Percentiles rank a stretch among this genome's conserved stretches.
Evolutionary conservation across 1,140 invertebrate species (phyloP).

Genomic region (Hirudo medicinalis): DNA sequence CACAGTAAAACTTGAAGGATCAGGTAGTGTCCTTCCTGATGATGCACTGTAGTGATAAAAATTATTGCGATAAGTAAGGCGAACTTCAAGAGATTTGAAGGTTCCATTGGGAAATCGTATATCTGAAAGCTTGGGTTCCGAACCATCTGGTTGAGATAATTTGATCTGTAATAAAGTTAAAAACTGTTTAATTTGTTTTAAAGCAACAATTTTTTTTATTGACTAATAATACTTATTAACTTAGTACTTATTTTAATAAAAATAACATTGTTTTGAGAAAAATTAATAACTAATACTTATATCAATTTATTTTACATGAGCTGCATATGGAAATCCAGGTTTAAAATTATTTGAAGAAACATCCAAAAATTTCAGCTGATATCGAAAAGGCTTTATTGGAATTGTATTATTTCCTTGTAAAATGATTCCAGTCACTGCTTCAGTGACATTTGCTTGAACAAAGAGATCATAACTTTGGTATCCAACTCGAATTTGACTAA

Average conservation of each 20-base stretch:
- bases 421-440: slow-evolving; percentile 7
- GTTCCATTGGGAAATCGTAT: neutral
- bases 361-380: slow-evolving; percentile 4
- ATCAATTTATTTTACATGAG: slow-evolving; percentile 58
- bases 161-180: neutral
- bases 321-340: slow-evolving; percentile 66
- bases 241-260: no score
- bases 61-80: no score
- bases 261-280: no score
- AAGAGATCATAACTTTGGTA: neutral
- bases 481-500: neutral
- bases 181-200: no score
- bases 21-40: neutral
- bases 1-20: no score
- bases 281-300: no score
- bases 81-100: neutral
- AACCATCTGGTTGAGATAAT: slow-evolving; percentile 5
- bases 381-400: neutral
- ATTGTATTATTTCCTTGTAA: neutral
- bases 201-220: no score
- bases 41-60: no score
- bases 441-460: slow-evolving; percentile 9
- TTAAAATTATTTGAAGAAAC: slow-evolving; percentile 63
- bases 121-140: neutral
- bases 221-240: no score